A percentile compares a stretch with the other conserved stretches of the same genome.
Evolutionary conservation across 2,888 invertebrate genomes (phyloP).

Genomic region (Heliconius erato): DNA sequence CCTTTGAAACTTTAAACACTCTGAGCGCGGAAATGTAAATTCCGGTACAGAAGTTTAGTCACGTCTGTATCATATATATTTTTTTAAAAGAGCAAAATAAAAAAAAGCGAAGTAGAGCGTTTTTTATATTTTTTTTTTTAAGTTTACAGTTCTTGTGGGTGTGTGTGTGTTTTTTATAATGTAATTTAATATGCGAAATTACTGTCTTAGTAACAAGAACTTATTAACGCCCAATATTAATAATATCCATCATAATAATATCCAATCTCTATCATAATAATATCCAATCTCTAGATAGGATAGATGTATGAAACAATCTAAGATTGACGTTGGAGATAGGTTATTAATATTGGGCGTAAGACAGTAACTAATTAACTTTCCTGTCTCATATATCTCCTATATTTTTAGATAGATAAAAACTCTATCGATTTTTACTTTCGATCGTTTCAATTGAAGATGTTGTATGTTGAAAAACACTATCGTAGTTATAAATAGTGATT

Average conservation of each 20-base stretch:
- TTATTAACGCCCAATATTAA: no score
- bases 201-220: no score
- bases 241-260: no score
- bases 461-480: background rate
- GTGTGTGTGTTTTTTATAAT: background rate
- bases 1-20: constrained; percentile 24
- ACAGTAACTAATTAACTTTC: no score
- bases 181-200: background rate
- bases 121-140: background rate
- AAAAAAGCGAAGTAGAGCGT: background rate
- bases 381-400: no score
- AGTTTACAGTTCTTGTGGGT: background rate
- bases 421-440: background rate
- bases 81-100: background rate
- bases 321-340: no score
- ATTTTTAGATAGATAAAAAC: no score
- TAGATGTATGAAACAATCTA: no score
- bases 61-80: background rate
- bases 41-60: constrained; percentile 2
- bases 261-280: no score
- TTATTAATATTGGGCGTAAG: no score
- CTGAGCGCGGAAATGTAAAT: constrained; percentile 17
- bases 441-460: background rate
- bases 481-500: no score
- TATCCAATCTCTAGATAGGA: no score